A percentile compares a stretch with the other conserved stretches of the same genome.
These are phyloP conservation scores for Neogale vison DNA, from an alignment of 2,113 vertebrate genomes.

Conservation along the genomic window DNA sequence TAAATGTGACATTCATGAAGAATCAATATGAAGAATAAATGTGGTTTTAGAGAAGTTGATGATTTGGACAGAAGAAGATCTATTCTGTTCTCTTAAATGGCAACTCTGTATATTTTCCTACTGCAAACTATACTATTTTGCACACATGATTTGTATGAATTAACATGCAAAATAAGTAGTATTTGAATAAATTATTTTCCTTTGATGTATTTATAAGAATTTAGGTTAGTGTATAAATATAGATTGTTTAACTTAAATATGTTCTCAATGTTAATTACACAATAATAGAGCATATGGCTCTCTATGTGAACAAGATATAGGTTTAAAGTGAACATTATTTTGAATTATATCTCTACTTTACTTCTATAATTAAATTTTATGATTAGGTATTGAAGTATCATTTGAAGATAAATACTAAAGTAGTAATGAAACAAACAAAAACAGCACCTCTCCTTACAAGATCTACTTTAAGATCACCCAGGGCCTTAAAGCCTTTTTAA, in stretches of 20 bases:
- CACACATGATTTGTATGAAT: neutral
- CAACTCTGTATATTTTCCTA: neutral
- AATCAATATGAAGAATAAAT: neutral
- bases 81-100: neutral
- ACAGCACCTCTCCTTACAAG: neutral
- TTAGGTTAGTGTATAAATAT: neutral
- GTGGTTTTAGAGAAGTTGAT: neutral
- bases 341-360: neutral
- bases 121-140: neutral
- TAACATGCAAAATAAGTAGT: neutral
- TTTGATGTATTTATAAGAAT: neutral
- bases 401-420: constrained; percentile 7
- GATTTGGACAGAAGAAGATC: neutral
- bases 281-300: neutral
- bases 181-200: neutral
- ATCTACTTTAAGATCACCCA: neutral
- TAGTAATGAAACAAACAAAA: neutral
- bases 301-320: neutral
- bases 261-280: neutral
- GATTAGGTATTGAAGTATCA: neutral
- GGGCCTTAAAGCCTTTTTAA: neutral
- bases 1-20: neutral
- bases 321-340: neutral
- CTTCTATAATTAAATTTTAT: neutral
- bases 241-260: neutral